Conservation (phyloP, 64 coral and sea anemone genomes). For the Acropora yongei region DNA sequence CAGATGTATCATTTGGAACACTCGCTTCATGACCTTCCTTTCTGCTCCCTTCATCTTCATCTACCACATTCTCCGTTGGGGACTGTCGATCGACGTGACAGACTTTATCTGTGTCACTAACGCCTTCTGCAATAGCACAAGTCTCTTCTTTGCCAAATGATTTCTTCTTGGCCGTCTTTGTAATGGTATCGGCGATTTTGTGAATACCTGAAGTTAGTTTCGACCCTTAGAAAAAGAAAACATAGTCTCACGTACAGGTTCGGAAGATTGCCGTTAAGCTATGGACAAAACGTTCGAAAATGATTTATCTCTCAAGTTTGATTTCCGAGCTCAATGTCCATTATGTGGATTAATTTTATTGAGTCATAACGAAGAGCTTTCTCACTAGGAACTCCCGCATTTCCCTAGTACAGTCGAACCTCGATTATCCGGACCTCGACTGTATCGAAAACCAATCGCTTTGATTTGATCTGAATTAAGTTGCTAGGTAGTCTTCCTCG, state of each 20-base stretch:
- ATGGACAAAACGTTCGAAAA: no score
- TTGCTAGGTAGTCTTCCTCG: no score
- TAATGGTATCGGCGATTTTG: slow-evolving; percentile 26
- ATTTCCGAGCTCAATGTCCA: no score
- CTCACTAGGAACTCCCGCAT: no score
- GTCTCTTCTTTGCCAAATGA: background rate
- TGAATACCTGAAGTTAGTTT: slow-evolving; percentile 16
- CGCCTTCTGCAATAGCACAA: background rate
- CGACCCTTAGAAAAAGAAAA: slow-evolving; percentile 18
- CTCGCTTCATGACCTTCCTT: slow-evolving; percentile 11
- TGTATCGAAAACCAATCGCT: no score
- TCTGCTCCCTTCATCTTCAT: slow-evolving; percentile 8
- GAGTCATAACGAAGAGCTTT: no score
- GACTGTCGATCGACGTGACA: slow-evolving; percentile 33
- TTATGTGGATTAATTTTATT: no score
- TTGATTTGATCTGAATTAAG: no score
- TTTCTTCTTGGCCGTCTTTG: slow-evolving; percentile 12
- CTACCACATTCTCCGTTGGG: background rate
- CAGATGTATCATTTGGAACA: background rate
- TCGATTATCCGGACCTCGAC: no score
- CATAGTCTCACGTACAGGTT: background rate
- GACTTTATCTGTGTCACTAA: slow-evolving; percentile 40
- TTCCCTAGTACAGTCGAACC: no score
- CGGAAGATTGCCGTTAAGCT: no score
- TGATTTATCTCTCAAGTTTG: no score